Percentiles rank a stretch among this genome's conserved stretches.
phyloP scores from a whole-genome alignment of 2,888 invertebrate genomes.

The Nudaria mundana region DNA sequence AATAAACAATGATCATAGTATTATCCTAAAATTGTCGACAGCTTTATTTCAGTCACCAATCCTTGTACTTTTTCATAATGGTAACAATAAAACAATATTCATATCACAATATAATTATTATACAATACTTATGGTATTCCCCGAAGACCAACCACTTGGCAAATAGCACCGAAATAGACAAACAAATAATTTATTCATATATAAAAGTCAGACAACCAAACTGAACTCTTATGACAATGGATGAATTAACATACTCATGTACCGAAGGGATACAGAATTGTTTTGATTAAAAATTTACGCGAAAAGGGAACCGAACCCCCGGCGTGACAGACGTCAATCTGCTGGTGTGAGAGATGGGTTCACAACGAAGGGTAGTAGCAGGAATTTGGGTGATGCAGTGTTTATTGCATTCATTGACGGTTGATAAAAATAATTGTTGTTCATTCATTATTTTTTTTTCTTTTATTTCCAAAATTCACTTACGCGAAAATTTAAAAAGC shows the following conservation, averaged over 20 bases:
- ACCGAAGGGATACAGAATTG: constrained; percentile 58
- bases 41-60: no score
- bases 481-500: no score
- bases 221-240: constrained; percentile 70
- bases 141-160: constrained; percentile 8
- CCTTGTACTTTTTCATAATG: no score
- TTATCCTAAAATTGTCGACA: no score
- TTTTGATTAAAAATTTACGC: constrained; percentile 79
- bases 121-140: not conserved
- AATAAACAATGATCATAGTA: no score
- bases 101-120: not conserved
- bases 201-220: constrained; percentile 49
- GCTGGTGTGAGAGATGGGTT: constrained; percentile 47
- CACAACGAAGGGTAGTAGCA: constrained; percentile 21
- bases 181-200: constrained; percentile 48
- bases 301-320: constrained; percentile 40
- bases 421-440: constrained; percentile 3
- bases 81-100: not conserved
- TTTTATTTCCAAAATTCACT: no score
- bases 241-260: constrained; percentile 57
- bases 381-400: constrained; percentile 28
- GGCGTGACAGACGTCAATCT: constrained; percentile 76
- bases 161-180: constrained; percentile 15
- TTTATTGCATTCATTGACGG: constrained; percentile 14
- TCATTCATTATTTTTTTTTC: not conserved